phyloP scores from a whole-genome alignment of 2,113 vertebrate species.

The Lontra canadensis region DNA sequence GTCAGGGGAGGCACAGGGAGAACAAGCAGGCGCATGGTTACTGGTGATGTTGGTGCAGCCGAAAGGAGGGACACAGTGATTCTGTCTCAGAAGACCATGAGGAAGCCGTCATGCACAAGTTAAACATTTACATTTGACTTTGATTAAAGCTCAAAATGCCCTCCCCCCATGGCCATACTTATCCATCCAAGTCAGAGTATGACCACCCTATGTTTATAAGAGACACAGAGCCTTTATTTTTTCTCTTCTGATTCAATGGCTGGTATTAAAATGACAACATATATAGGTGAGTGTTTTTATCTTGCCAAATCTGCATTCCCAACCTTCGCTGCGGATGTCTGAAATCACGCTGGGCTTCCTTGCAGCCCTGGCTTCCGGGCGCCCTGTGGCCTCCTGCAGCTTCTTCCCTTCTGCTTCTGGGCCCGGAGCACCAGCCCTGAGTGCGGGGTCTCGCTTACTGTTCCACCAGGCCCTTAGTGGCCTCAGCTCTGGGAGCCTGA shows the following conservation, averaged over 20 bases:
- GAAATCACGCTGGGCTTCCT: rapidly evolving
- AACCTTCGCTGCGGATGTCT: neutral
- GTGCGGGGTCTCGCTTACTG: neutral
- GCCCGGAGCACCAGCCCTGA: neutral
- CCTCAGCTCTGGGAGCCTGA: neutral
- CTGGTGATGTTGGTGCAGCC: neutral
- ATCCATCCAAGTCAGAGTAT: neutral
- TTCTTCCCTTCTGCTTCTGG: neutral
- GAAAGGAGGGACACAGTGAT: neutral
- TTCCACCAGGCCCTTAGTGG: neutral
- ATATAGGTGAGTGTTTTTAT: neutral
- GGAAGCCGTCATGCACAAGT: neutral
- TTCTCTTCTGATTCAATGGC: neutral
- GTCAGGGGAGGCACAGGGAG: neutral
- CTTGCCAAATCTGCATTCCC: neutral
- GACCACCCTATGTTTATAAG: neutral
- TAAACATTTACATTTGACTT: neutral
- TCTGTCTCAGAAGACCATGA: neutral
- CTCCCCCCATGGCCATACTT: neutral
- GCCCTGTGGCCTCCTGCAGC: neutral
- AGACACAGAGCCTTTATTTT: neutral
- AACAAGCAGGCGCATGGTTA: too few relatives aligned
- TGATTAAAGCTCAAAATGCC: neutral
- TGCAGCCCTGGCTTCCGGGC: neutral
- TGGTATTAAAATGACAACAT: neutral